Evolutionary conservation across 2,113 vertebrate genomes (phyloP).

Genomic region (Neodon shergylaensis): DNA sequence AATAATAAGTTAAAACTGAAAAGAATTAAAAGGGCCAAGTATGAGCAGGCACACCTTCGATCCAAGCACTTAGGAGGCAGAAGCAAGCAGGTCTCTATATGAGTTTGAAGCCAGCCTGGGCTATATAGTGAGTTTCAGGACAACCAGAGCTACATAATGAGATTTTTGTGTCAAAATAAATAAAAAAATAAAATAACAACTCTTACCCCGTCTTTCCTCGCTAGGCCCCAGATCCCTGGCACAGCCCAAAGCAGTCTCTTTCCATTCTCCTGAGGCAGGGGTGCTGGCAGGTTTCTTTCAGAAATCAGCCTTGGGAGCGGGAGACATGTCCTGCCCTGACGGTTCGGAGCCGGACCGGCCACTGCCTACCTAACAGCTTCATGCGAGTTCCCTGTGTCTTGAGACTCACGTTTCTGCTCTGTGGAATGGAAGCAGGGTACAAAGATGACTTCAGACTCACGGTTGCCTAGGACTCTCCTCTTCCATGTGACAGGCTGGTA

Average conservation of each 20-base stretch:
- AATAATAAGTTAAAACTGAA: background rate
- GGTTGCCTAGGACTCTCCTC: background rate
- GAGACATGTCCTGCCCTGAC: background rate
- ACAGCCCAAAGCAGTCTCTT: background rate
- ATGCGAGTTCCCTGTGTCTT: background rate
- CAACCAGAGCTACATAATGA: background rate
- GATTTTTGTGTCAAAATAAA: background rate
- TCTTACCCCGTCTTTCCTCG: background rate
- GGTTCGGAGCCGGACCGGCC: background rate
- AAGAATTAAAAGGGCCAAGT: background rate
- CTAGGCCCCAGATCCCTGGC: background rate
- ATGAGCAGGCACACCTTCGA: background rate
- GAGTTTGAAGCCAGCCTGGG: background rate
- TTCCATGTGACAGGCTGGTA: background rate
- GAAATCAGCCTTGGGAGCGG: background rate
- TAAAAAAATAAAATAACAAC: background rate
- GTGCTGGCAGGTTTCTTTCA: background rate
- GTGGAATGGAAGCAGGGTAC: background rate
- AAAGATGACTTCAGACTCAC: background rate
- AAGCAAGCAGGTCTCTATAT: background rate
- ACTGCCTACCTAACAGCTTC: background rate
- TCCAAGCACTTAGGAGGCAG: background rate
- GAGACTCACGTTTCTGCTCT: background rate
- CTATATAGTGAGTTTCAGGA: background rate
- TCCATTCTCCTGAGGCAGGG: background rate